Conservation (phyloP, 2,797 vertebrate genomes). For the Premnoplex brunnescens region DNA sequence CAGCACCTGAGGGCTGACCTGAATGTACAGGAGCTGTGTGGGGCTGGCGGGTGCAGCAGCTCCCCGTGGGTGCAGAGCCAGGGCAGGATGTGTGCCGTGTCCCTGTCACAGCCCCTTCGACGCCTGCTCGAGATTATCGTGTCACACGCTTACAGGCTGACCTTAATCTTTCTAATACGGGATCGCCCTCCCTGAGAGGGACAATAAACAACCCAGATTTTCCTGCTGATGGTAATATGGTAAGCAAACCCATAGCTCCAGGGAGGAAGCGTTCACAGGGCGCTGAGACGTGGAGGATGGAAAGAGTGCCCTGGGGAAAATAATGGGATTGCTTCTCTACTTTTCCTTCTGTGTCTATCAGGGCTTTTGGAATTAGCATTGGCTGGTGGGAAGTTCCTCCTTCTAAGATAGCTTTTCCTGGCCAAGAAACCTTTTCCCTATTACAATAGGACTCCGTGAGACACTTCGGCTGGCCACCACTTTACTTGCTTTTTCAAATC, state of each 20-base stretch:
- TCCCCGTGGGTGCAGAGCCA: fast-evolving
- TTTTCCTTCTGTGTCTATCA: background rate
- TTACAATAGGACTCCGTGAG: fast-evolving
- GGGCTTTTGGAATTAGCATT: background rate
- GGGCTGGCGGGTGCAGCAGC: background rate
- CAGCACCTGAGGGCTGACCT: fast-evolving
- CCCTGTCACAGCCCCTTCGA: background rate
- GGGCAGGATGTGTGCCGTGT: background rate
- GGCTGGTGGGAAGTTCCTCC: background rate
- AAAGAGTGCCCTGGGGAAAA: background rate
- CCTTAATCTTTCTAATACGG: constrained; percentile 48
- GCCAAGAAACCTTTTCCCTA: background rate
- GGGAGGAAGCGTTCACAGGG: background rate
- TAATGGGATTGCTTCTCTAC: fast-evolving
- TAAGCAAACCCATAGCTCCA: background rate
- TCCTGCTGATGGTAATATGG: background rate
- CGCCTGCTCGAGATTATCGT: background rate
- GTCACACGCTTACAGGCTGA: background rate
- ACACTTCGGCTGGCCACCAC: fast-evolving
- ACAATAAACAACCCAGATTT: background rate
- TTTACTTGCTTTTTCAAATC: background rate
- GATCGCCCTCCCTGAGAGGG: background rate
- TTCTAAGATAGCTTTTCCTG: background rate
- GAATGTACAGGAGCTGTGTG: fast-evolving
- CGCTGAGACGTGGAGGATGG: fast-evolving